These are phyloP conservation scores for Deroplatys truncata DNA, from an alignment of 2,888 invertebrate genomes.

Conservation along the genomic window DNA sequence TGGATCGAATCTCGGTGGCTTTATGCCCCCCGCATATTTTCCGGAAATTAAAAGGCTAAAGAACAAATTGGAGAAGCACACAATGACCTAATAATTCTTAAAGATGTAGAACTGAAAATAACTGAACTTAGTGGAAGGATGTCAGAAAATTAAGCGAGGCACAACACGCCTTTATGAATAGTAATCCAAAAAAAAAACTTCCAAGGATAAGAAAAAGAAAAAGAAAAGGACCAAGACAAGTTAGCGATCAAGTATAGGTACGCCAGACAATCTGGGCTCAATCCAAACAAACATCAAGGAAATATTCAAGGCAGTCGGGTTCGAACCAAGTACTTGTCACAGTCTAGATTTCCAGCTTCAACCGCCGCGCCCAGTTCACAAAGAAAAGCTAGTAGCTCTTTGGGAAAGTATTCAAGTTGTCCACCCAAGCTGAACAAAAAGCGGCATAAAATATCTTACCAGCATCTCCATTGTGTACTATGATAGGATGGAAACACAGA, in stretches of 20 bases:
- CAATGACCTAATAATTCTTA: no score
- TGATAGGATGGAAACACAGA: no score
- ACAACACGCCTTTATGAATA: no score
- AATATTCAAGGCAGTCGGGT: not conserved
- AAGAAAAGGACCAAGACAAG: not conserved
- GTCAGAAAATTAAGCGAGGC: no score
- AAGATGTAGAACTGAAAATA: no score
- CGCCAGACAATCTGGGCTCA: not conserved
- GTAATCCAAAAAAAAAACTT: no score
- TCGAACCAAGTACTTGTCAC: not conserved
- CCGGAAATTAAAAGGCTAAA: no score
- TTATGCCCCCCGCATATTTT: no score
- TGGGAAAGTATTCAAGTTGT: not conserved
- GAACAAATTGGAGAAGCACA: no score
- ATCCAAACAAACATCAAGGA: not conserved
- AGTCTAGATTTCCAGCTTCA: not conserved
- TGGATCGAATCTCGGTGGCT: no score
- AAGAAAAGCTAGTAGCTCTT: not conserved
- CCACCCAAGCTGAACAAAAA: not conserved
- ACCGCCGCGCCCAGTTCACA: not conserved
- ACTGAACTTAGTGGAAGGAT: no score
- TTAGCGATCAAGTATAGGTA: not conserved
- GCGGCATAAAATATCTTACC: not conserved
- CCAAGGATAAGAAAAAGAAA: no score
- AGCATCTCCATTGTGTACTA: not conserved